Percentiles rank a stretch among this genome's conserved stretches.
Evolutionary conservation across 1,140 invertebrate genomes (phyloP).

Genomic region (Choristoneura fumiferana): DNA sequence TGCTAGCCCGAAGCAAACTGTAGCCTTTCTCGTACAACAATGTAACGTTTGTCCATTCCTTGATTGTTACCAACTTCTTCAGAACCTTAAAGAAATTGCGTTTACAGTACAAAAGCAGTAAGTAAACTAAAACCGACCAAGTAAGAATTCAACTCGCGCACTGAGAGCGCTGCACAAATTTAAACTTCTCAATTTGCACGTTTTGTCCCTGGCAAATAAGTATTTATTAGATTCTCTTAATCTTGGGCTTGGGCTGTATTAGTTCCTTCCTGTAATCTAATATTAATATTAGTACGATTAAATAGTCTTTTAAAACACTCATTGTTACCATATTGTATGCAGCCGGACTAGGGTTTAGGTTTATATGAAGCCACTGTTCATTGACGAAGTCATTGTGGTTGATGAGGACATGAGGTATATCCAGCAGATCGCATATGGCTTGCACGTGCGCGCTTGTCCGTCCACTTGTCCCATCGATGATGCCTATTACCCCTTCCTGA

Average conservation of each 20-base stretch:
- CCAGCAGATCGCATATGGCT: slow-evolving; percentile 58
- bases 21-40: slow-evolving; percentile 58
- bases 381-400: slow-evolving; percentile 50
- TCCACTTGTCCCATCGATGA: slow-evolving; percentile 61
- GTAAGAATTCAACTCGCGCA: no score
- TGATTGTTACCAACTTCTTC: slow-evolving; percentile 41
- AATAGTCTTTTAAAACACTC: no score
- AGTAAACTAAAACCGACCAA: no score
- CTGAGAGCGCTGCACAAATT: no score
- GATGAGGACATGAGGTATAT: slow-evolving; percentile 57
- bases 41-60: slow-evolving; percentile 62
- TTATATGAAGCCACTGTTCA: slow-evolving; percentile 51
- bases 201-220: no score
- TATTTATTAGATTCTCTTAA: no score
- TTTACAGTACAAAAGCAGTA: no score
- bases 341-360: slow-evolving; percentile 53
- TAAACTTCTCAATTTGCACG: no score
- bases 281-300: no score
- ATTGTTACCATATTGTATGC: slow-evolving; percentile 55
- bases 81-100: no score
- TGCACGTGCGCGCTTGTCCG: slow-evolving; percentile 55
- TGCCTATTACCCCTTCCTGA: slow-evolving; percentile 59
- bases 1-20: slow-evolving; percentile 45
- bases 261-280: no score
- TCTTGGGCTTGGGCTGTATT: no score